Evolutionary conservation across 2,113 vertebrate species (phyloP).

Genomic region (Micronycteris hirsuta): DNA sequence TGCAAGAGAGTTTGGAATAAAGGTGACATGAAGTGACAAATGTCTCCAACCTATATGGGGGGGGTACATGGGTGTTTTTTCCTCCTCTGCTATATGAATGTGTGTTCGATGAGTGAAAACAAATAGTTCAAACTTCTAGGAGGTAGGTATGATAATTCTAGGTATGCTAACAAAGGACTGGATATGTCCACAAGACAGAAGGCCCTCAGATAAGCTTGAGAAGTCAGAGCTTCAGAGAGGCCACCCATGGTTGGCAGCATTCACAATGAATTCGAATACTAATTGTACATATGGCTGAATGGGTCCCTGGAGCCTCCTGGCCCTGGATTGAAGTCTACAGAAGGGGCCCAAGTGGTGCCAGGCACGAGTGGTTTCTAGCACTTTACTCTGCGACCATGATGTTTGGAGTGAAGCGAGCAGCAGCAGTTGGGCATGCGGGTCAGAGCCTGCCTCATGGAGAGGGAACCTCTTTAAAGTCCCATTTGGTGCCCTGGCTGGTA

Average conservation of each 20-base stretch:
- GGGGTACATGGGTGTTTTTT: neutral
- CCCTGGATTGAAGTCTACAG: neutral
- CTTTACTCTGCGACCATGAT: neutral
- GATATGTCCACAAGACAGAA: neutral
- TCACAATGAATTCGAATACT: neutral
- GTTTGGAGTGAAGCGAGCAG: neutral
- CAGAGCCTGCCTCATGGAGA: neutral
- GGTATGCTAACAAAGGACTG: neutral
- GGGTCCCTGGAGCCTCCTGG: neutral
- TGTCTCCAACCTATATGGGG: neutral
- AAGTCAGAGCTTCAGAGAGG: neutral
- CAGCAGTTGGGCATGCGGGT: neutral
- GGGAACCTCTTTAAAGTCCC: neutral
- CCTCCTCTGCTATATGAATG: neutral
- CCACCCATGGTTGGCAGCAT: neutral
- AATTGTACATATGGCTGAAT: neutral
- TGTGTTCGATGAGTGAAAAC: neutral
- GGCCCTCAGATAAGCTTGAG: neutral
- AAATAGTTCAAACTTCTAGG: neutral
- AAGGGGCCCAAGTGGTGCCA: neutral
- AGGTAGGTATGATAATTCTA: neutral
- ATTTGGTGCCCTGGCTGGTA: no score
- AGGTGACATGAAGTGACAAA: neutral
- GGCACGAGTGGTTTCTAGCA: neutral
- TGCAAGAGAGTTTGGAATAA: neutral